These are phyloP conservation scores for Micromesistius poutassou DNA, from an alignment of 2,797 vertebrate genomes.

Conservation along the genomic window DNA sequence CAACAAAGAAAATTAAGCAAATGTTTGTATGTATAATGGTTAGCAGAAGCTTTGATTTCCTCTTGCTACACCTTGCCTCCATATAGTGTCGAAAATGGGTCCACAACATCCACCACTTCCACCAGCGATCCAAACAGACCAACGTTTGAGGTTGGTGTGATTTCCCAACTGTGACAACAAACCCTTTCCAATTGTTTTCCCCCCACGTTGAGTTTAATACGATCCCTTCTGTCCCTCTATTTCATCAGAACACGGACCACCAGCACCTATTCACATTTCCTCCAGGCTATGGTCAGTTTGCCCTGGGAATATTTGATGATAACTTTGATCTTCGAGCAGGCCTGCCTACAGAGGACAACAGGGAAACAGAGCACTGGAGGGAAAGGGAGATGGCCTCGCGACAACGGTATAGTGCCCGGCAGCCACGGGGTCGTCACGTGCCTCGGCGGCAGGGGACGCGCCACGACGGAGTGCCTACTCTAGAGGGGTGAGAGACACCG, in stretches of 20 bases:
- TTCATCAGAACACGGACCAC: slow-evolving; percentile 81
- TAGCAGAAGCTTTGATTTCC: neutral
- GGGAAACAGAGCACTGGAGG: slow-evolving; percentile 84
- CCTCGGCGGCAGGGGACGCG: slow-evolving; percentile 82
- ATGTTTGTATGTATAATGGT: neutral
- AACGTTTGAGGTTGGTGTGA: slow-evolving; percentile 80
- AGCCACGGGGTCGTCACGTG: slow-evolving; percentile 85
- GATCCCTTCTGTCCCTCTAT: neutral
- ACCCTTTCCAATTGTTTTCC: neutral
- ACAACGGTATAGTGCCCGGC: slow-evolving; percentile 84
- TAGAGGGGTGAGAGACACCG: slow-evolving; percentile 82
- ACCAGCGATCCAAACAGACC: slow-evolving; percentile 79
- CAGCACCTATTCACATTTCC: slow-evolving; percentile 90
- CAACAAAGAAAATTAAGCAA: neutral
- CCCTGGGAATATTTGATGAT: slow-evolving; percentile 92
- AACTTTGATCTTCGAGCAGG: slow-evolving; percentile 85
- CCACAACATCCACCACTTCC: slow-evolving; percentile 75
- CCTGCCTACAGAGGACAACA: slow-evolving; percentile 78
- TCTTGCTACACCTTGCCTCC: slow-evolving; percentile 20
- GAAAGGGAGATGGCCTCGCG: slow-evolving; percentile 88
- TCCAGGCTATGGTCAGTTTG: slow-evolving; percentile 87
- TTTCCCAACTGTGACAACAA: slow-evolving; percentile 8
- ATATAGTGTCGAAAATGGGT: slow-evolving; percentile 80
- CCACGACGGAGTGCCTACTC: slow-evolving; percentile 90
- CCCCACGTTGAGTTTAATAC: neutral